phyloP scores from a whole-genome alignment of 2,113 vertebrate species.

The Felis chaus region DNA sequence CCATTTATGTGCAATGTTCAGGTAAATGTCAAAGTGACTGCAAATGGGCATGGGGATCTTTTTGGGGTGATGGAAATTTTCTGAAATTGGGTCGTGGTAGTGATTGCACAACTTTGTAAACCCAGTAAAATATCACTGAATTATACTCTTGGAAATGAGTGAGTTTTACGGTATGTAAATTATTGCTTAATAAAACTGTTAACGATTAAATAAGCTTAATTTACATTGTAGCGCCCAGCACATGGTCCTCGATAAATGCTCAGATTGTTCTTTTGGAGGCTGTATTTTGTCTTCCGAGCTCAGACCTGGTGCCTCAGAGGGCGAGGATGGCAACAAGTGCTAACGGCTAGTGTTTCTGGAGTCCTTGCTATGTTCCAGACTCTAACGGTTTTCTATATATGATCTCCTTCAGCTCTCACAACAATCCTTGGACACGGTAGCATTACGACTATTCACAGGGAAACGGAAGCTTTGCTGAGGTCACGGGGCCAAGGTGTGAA shows the following conservation, averaged over 20 bases:
- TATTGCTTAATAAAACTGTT: constrained; percentile 8
- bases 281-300: background rate
- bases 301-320: background rate
- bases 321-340: background rate
- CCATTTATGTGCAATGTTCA: background rate
- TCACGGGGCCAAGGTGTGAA: background rate
- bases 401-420: background rate
- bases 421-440: background rate
- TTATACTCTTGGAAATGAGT: background rate
- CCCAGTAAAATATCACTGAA: background rate
- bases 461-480: background rate
- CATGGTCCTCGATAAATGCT: background rate
- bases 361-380: background rate
- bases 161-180: background rate
- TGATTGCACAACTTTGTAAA: background rate
- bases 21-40: background rate
- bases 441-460: background rate
- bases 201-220: background rate
- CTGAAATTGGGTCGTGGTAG: background rate
- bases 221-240: background rate
- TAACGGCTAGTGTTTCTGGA: background rate
- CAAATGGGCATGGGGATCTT: background rate
- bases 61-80: background rate
- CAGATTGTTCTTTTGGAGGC: background rate
- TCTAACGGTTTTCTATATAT: background rate